A percentile compares a stretch with the other conserved stretches of the same genome.
phyloP scores from a whole-genome alignment of 2,113 vertebrate genomes.

The Rhadina sibilatrix region DNA sequence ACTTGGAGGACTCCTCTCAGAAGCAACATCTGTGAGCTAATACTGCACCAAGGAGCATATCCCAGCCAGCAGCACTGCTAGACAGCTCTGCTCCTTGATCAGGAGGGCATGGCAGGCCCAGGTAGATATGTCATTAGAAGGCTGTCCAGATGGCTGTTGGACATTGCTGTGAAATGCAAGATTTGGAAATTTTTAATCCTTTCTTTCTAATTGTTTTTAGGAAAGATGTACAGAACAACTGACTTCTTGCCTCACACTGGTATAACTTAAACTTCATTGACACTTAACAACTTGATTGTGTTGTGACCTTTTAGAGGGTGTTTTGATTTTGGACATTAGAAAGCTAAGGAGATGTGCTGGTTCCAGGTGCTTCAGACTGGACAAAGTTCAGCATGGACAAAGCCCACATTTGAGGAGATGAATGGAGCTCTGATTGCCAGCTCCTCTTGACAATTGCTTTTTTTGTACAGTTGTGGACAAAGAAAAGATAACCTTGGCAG shows the following conservation, averaged over 20 bases:
- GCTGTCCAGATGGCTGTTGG: not conserved
- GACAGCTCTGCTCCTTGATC: not conserved
- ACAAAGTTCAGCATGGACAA: not conserved
- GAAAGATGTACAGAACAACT: not conserved
- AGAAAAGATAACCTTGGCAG: not conserved
- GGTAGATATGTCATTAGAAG: not conserved
- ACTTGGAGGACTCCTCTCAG: not conserved
- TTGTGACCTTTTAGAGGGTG: not conserved
- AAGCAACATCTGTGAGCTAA: not conserved
- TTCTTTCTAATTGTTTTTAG: not conserved
- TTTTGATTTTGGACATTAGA: not conserved
- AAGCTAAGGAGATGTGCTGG: not conserved
- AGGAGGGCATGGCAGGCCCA: not conserved
- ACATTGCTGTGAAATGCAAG: not conserved
- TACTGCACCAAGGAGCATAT: fast-evolving
- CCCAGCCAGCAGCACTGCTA: not conserved
- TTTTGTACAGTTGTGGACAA: not conserved
- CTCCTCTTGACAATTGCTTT: not conserved
- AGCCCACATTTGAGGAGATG: not conserved
- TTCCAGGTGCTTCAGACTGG: not conserved
- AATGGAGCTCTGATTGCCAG: not conserved
- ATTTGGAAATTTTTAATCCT: not conserved
- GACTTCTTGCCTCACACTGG: not conserved
- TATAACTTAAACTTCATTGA: not conserved
- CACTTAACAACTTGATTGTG: not conserved